phyloP scores from a whole-genome alignment of 2,113 vertebrate species.

The Phocoena sinus region DNA sequence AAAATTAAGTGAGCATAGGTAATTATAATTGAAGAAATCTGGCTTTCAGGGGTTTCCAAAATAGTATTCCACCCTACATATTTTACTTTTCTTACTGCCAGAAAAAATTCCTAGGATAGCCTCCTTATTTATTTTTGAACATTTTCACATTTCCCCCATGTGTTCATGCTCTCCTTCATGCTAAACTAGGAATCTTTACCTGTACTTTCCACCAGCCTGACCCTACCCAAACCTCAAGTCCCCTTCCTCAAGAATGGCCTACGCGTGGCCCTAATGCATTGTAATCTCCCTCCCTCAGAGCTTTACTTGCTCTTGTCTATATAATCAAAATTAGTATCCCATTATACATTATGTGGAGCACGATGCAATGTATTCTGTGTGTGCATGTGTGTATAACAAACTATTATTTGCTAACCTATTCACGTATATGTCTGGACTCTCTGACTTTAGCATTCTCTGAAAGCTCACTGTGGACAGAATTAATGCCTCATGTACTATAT shows the following conservation, averaged over 20 bases:
- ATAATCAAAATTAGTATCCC: background rate
- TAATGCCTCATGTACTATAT: background rate
- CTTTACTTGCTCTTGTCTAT: background rate
- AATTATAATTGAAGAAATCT: background rate
- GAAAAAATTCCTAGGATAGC: background rate
- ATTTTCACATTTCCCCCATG: background rate
- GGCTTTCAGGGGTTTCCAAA: background rate
- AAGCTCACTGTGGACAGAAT: slow-evolving; percentile 11
- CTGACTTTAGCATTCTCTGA: background rate
- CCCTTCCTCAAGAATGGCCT: background rate
- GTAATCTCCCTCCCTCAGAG: background rate
- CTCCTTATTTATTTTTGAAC: background rate
- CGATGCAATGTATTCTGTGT: background rate
- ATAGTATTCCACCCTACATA: background rate
- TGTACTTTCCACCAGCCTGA: background rate
- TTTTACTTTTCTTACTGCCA: background rate
- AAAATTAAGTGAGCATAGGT: background rate
- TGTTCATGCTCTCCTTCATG: background rate
- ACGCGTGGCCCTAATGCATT: background rate
- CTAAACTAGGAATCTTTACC: background rate
- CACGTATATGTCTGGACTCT: background rate
- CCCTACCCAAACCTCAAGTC: background rate
- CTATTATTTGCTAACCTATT: background rate
- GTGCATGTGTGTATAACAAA: background rate
- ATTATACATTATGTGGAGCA: background rate